Conservation (phyloP, 37 sponge, comb jelly and placozoan genomes). For the Oscarella lobularis region DNA sequence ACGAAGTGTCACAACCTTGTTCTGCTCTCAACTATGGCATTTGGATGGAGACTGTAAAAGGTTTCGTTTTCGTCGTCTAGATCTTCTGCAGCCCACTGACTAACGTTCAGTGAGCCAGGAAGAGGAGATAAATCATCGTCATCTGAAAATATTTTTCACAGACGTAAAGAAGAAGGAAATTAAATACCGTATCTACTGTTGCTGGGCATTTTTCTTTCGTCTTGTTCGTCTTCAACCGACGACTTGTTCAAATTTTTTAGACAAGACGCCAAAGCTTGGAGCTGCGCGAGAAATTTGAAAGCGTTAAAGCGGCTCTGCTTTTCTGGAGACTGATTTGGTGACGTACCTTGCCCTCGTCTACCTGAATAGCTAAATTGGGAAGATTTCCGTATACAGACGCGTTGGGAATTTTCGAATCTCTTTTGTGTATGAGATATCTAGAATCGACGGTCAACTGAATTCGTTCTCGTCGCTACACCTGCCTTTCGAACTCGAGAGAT, state of each 20-base stretch:
- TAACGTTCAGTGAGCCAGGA: no score
- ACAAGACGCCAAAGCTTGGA: neutral
- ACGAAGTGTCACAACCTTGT: neutral
- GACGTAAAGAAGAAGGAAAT: no score
- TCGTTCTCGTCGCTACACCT: no score
- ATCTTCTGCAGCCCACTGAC: no score
- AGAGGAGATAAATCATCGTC: no score
- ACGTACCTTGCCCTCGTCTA: slow-evolving; percentile 78
- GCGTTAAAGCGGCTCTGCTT: no score
- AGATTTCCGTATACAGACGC: slow-evolving; percentile 28
- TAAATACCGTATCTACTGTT: no score
- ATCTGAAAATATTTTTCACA: no score
- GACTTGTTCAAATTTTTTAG: neutral
- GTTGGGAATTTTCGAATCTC: neutral
- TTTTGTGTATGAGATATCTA: neutral
- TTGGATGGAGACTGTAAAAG: neutral
- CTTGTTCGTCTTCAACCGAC: neutral
- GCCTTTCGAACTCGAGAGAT: slow-evolving; percentile 54
- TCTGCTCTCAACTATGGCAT: neutral
- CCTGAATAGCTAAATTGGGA: slow-evolving; percentile 48
- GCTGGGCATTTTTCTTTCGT: no score
- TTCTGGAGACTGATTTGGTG: no score
- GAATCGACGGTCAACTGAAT: no score
- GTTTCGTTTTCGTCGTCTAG: neutral
- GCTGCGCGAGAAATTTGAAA: no score